Conservation (phyloP, 1,140 invertebrate species). For the Octopus sinensis region DNA sequence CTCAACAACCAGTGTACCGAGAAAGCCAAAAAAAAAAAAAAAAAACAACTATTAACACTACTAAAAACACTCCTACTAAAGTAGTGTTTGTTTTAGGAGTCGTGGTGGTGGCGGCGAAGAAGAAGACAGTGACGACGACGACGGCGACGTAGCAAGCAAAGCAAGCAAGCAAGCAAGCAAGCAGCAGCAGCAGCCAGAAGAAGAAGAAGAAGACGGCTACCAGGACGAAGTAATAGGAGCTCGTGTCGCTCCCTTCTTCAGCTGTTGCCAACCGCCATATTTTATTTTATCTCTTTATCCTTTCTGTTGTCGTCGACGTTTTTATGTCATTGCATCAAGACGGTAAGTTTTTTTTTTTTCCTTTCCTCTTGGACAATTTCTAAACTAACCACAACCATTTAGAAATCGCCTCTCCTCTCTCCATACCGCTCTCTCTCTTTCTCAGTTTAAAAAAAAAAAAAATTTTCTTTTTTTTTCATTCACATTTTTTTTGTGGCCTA, state of each 20-base stretch:
- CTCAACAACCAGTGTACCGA: no score
- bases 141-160: neutral
- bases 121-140: no score
- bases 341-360: conserved; percentile 38
- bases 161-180: conserved; percentile 16
- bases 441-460: neutral
- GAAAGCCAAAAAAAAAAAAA: no score
- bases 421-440: neutral
- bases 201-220: conserved; percentile 5
- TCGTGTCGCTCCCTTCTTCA: conserved; percentile 6
- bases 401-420: no score
- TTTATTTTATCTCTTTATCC: conserved; percentile 3
- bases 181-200: conserved; percentile 25
- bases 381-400: no score
- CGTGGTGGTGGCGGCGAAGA: no score
- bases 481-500: no score
- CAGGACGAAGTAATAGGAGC: neutral
- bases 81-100: no score
- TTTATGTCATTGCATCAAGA: conserved; percentile 49
- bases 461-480: neutral
- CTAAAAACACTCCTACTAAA: no score
- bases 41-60: no score
- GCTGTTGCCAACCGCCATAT: conserved; percentile 24
- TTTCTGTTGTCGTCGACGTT: conserved; percentile 34
- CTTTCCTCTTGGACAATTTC: neutral